Evolutionary conservation across 2,888 invertebrate genomes (phyloP), one percentile per base, ranked within the genome.

Genomic region (Emmelina monodactyla): DNA sequence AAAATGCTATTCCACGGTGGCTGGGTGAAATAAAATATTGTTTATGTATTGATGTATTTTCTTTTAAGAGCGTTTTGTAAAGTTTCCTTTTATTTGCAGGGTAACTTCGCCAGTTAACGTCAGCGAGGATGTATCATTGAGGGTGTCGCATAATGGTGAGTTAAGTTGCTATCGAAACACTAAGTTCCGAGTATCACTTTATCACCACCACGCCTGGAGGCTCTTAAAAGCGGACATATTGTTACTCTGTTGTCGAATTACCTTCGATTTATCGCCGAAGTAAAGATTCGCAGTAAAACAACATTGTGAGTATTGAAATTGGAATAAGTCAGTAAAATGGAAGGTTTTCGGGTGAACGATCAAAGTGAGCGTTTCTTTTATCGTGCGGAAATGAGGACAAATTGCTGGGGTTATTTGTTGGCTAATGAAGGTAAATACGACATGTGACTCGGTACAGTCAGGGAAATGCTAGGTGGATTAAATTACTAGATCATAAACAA

Each of bases 341-440:
- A n/a, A n/a, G n/a, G n/a, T n/a, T n/a, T n/a, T n/a, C n/a, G n/a
- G n/a, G n/a, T n/a, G n/a, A n/a, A n/a, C 11, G 11, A 11, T 25
- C 25, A 25, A 25, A 19, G 11, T 9, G n/a, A 25, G n/a, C 25
- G 9, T 25, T 25, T 25, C 25, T 25, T 54, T 57, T 54, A 53
- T 55, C 49, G 50, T 49, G 42, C 41, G 44, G 40, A 45, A 56
- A 62, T 61, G 54, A 55, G 57, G 56, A 58, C 57, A 61, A 64
- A 63, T 64, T 59, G 58, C 61, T 44, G 49, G 53, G 57, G 58
- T 64, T 9, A 65, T 68, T 69, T 64, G 58, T 63, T 62, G 62
- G 50, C 50, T 68, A 71, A 76, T 73, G 69, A 58, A 55, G 53
- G 55, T 57, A 62, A 64, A 69, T 73, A 72, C 70, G 75, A 71